Evolutionary conservation across 92 coral and sea anemone genomes (phyloP), one percentile per base, ranked within the genome.

Genomic region (Pocillopora grandis): DNA sequence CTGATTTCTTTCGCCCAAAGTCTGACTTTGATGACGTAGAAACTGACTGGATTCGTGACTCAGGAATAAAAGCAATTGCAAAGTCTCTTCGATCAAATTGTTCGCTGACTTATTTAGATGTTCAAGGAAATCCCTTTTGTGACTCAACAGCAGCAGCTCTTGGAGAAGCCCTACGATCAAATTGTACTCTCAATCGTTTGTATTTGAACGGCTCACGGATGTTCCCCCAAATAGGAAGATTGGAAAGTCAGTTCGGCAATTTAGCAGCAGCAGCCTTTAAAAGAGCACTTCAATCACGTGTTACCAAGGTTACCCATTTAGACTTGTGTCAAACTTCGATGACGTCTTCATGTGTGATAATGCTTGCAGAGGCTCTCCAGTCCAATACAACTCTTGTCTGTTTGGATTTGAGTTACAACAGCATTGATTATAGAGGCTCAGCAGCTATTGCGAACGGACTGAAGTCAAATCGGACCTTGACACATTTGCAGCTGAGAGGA

Each of bases 61-160:
- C 58, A 62, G 71, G 81, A 21, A 21, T 20, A 15, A 23, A n/a
- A 23, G 79, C 79, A 27, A 62, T 76, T 2, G 79, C 66, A 76
- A 55, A 23, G 17, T 64, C 79, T 58, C 79, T 76, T 23, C 79
- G 49, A 76, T 23, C 62, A 13, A 76, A 76, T 76, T 58, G 66
- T 76, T 58, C 66, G 17, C 37, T 76, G 79, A 76, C 79, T 58
- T 76, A 27, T 18, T 59, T 76, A 76, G 23, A 76, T 76, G 20
- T 76, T 10, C 12, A 13, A 1, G 12, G 62, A 17, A 76, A 58
- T 59, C 1, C 5, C 12, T 23, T 76, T 52, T 13, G 65, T 37
- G 66, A 58, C 66, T 27, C 66, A 58, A 52, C 56, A 58, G 81
- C 81, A 11, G 17, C 36, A 36, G 71, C 81, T 12, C 42, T 77